phyloP scores from a whole-genome alignment of 2,888 invertebrate species.

The Ophraella communa region DNA sequence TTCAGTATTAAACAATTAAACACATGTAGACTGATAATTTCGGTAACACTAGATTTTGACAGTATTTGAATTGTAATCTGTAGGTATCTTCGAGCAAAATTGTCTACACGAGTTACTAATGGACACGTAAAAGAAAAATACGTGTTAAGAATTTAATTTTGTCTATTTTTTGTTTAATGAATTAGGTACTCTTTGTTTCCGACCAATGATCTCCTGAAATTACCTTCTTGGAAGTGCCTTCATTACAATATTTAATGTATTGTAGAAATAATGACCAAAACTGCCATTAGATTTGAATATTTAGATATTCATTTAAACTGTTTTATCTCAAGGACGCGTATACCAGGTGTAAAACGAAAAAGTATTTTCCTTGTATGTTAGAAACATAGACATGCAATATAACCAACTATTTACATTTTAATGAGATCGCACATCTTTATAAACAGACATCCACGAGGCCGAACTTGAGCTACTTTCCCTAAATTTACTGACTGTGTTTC shows the following conservation, averaged over 20 bases:
- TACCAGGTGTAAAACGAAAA: background rate
- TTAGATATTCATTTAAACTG: background rate
- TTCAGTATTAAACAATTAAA: no score
- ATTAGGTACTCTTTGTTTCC: slow-evolving; percentile 21
- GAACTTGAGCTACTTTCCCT: no score
- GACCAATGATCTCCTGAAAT: slow-evolving; percentile 17
- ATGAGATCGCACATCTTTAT: no score
- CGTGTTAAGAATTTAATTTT: slow-evolving; percentile 14
- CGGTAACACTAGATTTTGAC: no score
- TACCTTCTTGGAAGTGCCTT: slow-evolving; percentile 7
- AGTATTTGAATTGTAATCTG: no score
- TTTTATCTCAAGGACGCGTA: background rate
- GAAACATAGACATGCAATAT: no score
- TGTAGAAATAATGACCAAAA: slow-evolving; percentile 3
- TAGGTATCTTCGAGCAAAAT: slow-evolving; percentile 1
- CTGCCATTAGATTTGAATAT: background rate
- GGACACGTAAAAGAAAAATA: slow-evolving; percentile 14
- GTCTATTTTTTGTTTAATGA: slow-evolving; percentile 4
- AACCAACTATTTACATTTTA: no score
- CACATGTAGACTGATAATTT: no score
- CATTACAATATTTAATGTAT: slow-evolving; percentile 19
- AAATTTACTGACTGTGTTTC: no score
- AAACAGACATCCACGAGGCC: no score
- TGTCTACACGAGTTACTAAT: slow-evolving; percentile 2
- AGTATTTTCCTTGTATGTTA: no score